A percentile compares a stretch with the other conserved stretches of the same genome.
phyloP scores from a whole-genome alignment of 53 echinoderm and acorn worm species.

The Glandiceps talaboti region DNA sequence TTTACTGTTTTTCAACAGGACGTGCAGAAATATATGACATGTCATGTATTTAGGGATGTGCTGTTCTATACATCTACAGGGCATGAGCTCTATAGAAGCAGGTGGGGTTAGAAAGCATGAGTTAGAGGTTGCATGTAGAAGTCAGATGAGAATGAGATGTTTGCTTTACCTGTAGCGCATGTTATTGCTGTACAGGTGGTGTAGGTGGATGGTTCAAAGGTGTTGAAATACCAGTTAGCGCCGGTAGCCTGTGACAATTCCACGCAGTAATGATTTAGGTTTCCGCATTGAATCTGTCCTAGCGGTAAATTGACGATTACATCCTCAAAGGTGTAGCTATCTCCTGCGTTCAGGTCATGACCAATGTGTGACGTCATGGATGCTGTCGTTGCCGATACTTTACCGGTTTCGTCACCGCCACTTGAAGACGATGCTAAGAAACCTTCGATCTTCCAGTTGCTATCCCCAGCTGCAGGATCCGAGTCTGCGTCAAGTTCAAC shows the following conservation, averaged over 20 bases:
- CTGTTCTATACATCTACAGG: too few relatives aligned
- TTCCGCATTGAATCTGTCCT: background rate
- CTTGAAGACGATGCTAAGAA: background rate
- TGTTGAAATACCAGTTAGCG: background rate
- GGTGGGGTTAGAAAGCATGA: too few relatives aligned
- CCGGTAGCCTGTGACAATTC: background rate
- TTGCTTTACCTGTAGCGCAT: background rate
- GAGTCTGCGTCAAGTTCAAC: background rate
- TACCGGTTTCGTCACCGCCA: background rate
- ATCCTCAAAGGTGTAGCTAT: background rate
- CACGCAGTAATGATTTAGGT: background rate
- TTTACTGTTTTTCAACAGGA: too few relatives aligned
- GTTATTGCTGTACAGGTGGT: background rate
- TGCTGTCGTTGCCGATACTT: background rate
- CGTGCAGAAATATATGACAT: too few relatives aligned
- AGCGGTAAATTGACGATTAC: background rate
- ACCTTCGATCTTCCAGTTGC: background rate
- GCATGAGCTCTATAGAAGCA: too few relatives aligned
- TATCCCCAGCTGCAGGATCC: background rate
- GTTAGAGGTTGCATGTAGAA: too few relatives aligned
- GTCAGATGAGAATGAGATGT: too few relatives aligned
- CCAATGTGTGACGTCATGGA: background rate
- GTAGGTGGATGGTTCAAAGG: background rate
- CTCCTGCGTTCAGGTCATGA: background rate
- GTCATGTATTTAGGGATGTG: too few relatives aligned